Percentiles rank a stretch among this genome's conserved stretches.
Evolutionary conservation across 2,888 invertebrate genomes (phyloP).

Genomic region (Aspidiotus rigidus): DNA sequence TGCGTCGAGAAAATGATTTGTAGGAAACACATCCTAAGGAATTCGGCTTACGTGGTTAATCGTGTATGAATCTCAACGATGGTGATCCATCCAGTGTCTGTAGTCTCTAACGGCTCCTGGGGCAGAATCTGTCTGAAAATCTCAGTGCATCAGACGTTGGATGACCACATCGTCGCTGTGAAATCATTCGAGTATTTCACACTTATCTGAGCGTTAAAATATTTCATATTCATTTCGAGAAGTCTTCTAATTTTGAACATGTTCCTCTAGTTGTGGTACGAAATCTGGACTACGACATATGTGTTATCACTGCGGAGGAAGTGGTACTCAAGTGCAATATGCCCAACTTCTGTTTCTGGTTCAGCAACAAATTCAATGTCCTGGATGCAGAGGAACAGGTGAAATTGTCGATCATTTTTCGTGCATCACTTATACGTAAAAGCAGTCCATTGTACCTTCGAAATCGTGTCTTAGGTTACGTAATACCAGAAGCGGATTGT

Average conservation of each 20-base stretch:
- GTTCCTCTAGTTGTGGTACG: conserved; percentile 5
- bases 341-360: conserved; percentile 14
- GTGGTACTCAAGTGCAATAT: conserved; percentile 15
- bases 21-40: too few species aligned
- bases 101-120: too few species aligned
- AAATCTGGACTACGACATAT: conserved; percentile 19
- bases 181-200: neutral
- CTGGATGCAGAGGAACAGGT: neutral
- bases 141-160: conserved; percentile 3
- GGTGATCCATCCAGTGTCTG: too few species aligned
- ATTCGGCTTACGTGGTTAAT: too few species aligned
- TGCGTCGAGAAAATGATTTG: too few species aligned
- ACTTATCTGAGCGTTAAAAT: too few species aligned
- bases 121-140: neutral
- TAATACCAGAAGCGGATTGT: conserved; percentile 69
- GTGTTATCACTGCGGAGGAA: conserved; percentile 17
- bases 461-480: conserved; percentile 47
- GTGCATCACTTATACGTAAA: too few species aligned
- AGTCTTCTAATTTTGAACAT: too few species aligned
- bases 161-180: neutral
- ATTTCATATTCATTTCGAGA: too few species aligned
- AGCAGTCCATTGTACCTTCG: too few species aligned
- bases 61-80: too few species aligned
- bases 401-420: neutral
- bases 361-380: conserved; percentile 17